Percentiles rank a stretch among this genome's conserved stretches.
Conservation (phyloP, 2,113 vertebrate species). For the Bos taurus region ARS-UCD2.0 NC_037330.1:53663501-53664000, state of each 20-base stretch:
- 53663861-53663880: neutral
- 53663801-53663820: neutral
- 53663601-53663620: neutral
- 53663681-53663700: neutral
- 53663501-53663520: neutral
- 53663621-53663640: neutral
- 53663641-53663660: neutral
- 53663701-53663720: neutral
- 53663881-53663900: neutral
- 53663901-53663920: neutral
- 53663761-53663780: neutral
- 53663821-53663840: too few relatives aligned
- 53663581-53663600: neutral
- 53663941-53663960: constrained; percentile 70
- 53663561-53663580: neutral
- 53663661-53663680: too few relatives aligned
- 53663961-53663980: constrained; percentile 72
- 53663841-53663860: neutral
- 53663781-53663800: neutral
- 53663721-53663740: neutral
- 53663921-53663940: constrained; percentile 63
- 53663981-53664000: constrained; percentile 76
- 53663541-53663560: neutral
- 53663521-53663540: neutral
- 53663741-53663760: neutral